Percentiles rank a stretch among this genome's conserved stretches.
phyloP scores from a whole-genome alignment of 2,888 invertebrate genomes.

The Noctua fimbriata region DNA sequence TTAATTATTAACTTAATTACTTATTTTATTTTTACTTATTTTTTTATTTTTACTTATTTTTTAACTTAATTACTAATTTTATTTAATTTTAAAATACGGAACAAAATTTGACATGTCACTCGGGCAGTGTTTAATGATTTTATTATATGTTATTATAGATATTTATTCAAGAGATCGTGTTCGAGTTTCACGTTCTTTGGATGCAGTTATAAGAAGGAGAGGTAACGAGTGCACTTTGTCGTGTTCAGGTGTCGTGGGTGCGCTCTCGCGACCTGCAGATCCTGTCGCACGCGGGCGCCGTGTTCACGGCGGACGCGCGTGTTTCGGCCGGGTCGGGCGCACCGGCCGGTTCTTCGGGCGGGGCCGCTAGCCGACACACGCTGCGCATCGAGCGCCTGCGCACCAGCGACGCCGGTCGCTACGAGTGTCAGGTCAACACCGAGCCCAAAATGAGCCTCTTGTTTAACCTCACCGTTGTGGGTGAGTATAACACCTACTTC shows the following conservation, averaged over 20 bases:
- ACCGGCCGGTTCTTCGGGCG: conserved; percentile 71
- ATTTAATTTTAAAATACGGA: too few relatives aligned
- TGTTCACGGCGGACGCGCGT: conserved; percentile 93
- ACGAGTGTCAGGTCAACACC: conserved; percentile 94
- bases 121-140: not conserved
- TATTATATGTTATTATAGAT: not conserved
- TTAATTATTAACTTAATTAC: too few relatives aligned
- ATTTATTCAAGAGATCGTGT: not conserved
- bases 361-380: conserved; percentile 85
- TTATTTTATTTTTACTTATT: too few relatives aligned
- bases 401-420: conserved; percentile 91
- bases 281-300: conserved; percentile 91
- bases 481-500: conserved; percentile 79
- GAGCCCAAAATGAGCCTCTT: conserved; percentile 93
- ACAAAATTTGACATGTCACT: too few relatives aligned
- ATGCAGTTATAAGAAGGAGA: not conserved
- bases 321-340: conserved; percentile 89
- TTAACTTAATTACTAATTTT: too few relatives aligned
- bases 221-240: not conserved
- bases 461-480: conserved; percentile 91
- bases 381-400: conserved; percentile 91
- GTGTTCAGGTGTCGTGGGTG: conserved; percentile 93
- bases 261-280: conserved; percentile 93
- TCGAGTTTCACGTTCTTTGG: not conserved
- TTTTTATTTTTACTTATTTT: too few relatives aligned